Conservation (phyloP, 2,797 vertebrate species). For the Eurystomus glaucurus region DNA sequence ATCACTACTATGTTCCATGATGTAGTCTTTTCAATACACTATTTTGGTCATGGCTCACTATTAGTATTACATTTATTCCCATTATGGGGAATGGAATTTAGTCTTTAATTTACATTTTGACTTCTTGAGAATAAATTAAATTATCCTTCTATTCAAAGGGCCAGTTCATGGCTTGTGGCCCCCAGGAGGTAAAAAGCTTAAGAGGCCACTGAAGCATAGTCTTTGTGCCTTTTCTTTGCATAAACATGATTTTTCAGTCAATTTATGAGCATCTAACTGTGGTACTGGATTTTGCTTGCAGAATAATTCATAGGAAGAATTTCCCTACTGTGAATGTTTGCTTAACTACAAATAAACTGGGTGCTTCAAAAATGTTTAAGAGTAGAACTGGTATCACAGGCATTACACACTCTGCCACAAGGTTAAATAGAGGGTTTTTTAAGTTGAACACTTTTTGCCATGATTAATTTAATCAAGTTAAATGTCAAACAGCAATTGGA, state of each 20-base stretch:
- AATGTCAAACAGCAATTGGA: neutral
- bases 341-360: neutral
- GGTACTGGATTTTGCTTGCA: neutral
- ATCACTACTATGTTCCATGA: neutral
- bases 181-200: neutral
- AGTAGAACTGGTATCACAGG: neutral
- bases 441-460: neutral
- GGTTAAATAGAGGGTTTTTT: neutral
- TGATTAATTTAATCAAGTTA: neutral
- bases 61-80: neutral
- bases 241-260: neutral
- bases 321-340: neutral
- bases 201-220: neutral
- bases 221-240: neutral
- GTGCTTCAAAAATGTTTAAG: neutral
- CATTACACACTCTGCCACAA: neutral
- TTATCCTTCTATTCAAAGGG: neutral
- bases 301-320: neutral
- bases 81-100: neutral
- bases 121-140: constrained; percentile 8
- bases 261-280: neutral
- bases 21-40: neutral
- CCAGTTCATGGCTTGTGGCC: neutral
- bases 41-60: neutral
- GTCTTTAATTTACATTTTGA: constrained; percentile 14